Evolutionary conservation across 2,797 vertebrate species (phyloP).

Genomic region (Corythornis leucogaster): DNA sequence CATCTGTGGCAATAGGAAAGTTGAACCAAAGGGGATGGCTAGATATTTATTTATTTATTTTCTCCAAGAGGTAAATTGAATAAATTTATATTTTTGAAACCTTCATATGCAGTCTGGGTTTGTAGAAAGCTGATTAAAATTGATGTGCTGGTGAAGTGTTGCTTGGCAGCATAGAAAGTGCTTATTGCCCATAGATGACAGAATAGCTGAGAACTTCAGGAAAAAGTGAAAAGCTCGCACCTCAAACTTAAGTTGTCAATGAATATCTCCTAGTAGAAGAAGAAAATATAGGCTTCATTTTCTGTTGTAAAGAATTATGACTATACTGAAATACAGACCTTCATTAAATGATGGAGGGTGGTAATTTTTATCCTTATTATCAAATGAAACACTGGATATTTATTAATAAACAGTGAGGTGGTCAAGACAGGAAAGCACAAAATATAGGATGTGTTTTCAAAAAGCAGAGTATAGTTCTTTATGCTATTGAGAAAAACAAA

Average conservation of each 20-base stretch:
- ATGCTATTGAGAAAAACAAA: not conserved
- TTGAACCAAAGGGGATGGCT: not conserved
- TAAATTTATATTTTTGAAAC: not conserved
- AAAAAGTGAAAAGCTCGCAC: not conserved
- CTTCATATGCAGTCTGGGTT: not conserved
- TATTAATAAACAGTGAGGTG: not conserved
- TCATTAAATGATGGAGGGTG: not conserved
- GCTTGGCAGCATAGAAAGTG: not conserved
- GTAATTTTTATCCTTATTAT: not conserved
- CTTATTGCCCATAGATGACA: not conserved
- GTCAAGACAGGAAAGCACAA: not conserved
- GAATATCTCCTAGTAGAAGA: not conserved
- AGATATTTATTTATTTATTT: not conserved
- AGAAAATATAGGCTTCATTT: not conserved
- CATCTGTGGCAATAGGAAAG: not conserved
- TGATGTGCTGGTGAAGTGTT: not conserved
- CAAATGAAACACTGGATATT: not conserved
- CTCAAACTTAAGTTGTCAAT: not conserved
- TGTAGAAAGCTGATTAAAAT: slow-evolving; percentile 24
- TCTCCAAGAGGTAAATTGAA: not conserved
- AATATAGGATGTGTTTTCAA: not conserved
- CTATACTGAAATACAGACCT: not conserved
- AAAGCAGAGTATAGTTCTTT: not conserved
- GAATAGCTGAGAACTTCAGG: slow-evolving; percentile 12
- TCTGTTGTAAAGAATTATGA: not conserved